Evolutionary conservation across 2,797 vertebrate genomes (phyloP), one percentile per base, ranked within the genome.

Genomic region (Pteropus rufus): DNA sequence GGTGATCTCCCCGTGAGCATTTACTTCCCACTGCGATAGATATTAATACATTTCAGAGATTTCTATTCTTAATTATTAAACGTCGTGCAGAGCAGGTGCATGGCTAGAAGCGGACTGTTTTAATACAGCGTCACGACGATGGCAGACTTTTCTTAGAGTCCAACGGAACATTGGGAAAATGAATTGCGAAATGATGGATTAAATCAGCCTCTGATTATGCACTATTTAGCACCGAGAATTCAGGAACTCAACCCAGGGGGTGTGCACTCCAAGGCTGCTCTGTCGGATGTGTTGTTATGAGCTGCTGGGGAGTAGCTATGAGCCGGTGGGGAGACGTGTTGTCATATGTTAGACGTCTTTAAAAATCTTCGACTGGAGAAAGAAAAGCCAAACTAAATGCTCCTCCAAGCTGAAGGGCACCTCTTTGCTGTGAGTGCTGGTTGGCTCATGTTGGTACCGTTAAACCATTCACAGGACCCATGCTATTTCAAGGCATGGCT

Each of bases 401-500:
- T 19, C 44, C 97, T 96, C 60, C 83, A 94, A 80, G 91, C 56
- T 73, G 93, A 19, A 86, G 85, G 95, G 98, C 95, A 11, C 44
- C 44, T 44, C 44, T 11, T 81, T 76, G 84, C 64, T 89, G 97
- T 81, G 94, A 91, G 65, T 49, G 86, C 29, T 97, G 72, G 29
- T 52, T 98, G 81, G 91, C 93, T 86, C 73, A 64, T 62, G 73
- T 83, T 94, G 81, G 80, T 60, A 64, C 67, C 73, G 84, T 95
- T 92, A 60, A 95, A 96, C 86, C 89, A 87, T 84, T 92, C 77
- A 44, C 93, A 95, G 41, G 93, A 97, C 94, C 46, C 34, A 19
- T 34, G 75, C 49, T 75, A 31, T 94, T 96, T 95, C 92, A 90
- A 96, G 92, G 41, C 77, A 29, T 36, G 79, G 89, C 72, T 46